Evolutionary conservation across 2,797 vertebrate genomes (phyloP).

Genomic region (Tragelaphus eurycerus): DNA sequence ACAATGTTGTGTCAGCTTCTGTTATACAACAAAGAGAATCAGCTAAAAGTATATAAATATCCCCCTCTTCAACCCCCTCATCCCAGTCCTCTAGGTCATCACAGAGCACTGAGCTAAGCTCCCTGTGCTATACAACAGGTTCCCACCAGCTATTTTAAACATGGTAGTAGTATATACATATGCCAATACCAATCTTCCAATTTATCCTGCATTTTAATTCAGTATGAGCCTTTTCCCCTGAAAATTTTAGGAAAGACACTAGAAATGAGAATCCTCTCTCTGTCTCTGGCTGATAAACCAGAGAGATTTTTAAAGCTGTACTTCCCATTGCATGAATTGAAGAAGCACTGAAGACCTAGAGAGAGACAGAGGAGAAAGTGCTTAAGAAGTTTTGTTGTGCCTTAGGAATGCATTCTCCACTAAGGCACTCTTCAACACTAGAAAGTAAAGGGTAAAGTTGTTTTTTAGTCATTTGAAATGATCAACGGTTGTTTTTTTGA

Average conservation of each 20-base stretch:
- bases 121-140: not conserved
- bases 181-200: not conserved
- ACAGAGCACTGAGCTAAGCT: not conserved
- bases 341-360: not conserved
- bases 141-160: not conserved
- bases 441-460: not conserved
- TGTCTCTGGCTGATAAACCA: not conserved
- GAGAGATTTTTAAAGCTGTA: not conserved
- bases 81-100: not conserved
- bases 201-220: not conserved
- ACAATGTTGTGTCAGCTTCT: not conserved
- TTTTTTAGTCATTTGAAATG: not conserved
- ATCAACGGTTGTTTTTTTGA: not conserved
- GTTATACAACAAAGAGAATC: not conserved
- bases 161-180: not conserved
- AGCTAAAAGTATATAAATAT: not conserved
- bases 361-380: not conserved
- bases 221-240: not conserved
- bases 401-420: not conserved
- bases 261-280: not conserved
- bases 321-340: not conserved
- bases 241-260: not conserved
- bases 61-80: not conserved
- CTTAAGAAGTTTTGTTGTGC: not conserved
- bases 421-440: not conserved